Base-by-base conservation (phyloP, 2,888 invertebrate genomes). In the Tridacna crocea region DNA sequence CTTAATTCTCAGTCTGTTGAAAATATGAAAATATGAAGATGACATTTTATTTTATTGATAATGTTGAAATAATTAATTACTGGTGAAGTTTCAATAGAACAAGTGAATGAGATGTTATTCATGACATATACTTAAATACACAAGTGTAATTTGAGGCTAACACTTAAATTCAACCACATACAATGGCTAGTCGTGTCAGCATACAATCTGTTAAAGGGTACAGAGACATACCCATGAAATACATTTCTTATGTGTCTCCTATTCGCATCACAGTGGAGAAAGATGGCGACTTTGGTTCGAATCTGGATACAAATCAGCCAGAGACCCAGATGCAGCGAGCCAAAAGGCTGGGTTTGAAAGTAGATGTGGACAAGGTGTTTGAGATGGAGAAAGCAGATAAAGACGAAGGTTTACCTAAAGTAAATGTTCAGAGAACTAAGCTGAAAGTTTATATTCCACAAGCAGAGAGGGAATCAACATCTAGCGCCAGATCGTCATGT, bases 281-380 rank as follows among this genome's bases (percentile, higher is more conserved):
- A 78, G 22, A 72, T 72, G 22, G 27, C 15, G 82, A 84, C 51
- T 75, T 55, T 36, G 65, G 80, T 3, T 70, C 66, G 3, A 77
- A 83, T 61, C 72, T 80, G 0, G 87, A 87, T 73, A 63, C 82
- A 48, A 80, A 81, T 65, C 72, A 70, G 6, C 87, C 84, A 17
- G 87, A 87, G 73, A 84, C 87, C 1, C 87, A 87, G 79, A 84
- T 87, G 82, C 87, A 87, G 80, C 63, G 87, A n/a, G 77, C 80
- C 24, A 74, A 80, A 66, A 66, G 87, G 26, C 84, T 87, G 4
- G 86, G 86, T n/a, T 79, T 76, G 13, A 84, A 82, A 68, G 77
- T 84, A 0, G 82, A 82, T 27, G 61, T 74, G 0, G 87, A 87
- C 17, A 85, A 83, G 79, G 77, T 83, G 15, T 87, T 87, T 77